Conservation (phyloP, 1,140 invertebrate species). For the Rhagoletis pomonella region DNA sequence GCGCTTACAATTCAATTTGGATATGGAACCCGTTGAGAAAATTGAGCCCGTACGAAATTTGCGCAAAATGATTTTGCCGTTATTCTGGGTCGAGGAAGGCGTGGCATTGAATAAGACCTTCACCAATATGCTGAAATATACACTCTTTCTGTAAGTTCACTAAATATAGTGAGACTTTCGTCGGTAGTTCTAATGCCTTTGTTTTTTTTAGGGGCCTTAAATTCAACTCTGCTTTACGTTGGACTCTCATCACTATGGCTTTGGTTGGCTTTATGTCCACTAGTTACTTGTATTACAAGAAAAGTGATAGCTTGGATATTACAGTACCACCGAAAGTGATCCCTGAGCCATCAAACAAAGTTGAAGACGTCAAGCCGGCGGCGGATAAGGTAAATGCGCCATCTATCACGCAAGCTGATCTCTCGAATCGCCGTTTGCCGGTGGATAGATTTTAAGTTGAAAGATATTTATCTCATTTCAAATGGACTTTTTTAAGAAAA, state of each 20-base stretch:
- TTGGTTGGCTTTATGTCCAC: constrained; percentile 67
- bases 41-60: constrained; percentile 80
- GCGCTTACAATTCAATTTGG: constrained; percentile 84
- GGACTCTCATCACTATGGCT: constrained; percentile 67
- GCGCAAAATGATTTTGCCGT: constrained; percentile 78
- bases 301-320: constrained; percentile 69
- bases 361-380: constrained; percentile 55
- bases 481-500: neutral
- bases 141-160: constrained; percentile 75
- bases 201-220: constrained; percentile 64
- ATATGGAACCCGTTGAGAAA: constrained; percentile 79
- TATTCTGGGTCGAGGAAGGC: constrained; percentile 88
- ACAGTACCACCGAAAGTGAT: constrained; percentile 66
- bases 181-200: neutral
- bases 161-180: neutral
- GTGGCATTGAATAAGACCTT: constrained; percentile 78
- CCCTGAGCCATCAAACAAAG: constrained; percentile 64
- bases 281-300: constrained; percentile 67
- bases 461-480: neutral
- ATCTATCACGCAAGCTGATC: constrained; percentile 7
- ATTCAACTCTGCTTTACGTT: constrained; percentile 68
- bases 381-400: neutral
- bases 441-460: constrained; percentile 33
- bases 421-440: constrained; percentile 12
- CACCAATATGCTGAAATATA: constrained; percentile 77